Evolutionary conservation across 2,113 vertebrate species (phyloP), one percentile per base, ranked within the genome.

Genomic region (Notothenia coriiceps): DNA sequence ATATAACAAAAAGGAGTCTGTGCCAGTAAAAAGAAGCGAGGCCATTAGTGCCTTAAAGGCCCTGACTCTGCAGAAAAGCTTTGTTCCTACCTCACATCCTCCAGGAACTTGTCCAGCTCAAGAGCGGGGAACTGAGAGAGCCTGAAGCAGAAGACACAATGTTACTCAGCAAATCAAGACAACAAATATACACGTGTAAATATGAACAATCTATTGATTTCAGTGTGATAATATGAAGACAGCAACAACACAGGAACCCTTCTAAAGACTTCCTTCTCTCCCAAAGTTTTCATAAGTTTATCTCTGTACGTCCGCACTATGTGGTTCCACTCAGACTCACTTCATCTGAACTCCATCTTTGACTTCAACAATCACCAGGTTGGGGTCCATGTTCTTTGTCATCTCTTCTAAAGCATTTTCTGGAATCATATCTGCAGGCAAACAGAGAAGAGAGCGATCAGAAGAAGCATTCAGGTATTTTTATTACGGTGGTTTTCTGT

Each of bases 351-450:
- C 94, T 49, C 94, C 94, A 6, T 96, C 96, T 92, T 96, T 98
- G 91, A 79, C 96, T 83, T 99, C 98, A 46, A 97, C 96, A 56
- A 99, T 94, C 70, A 99, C 96, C 4, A 97, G 94, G 17, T 95
- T 98, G 65, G 96, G 98, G 76, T 99, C 98, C 65, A 98, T 97
- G 94, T 98, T 99, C 94, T 99, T 99, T 15, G 98, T 99, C 91
- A 98, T 98, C 91, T 99, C 98, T 90, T 99, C 98, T 85, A 99
- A 94, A 87, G 98, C 98, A 5, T 99, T 99, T 94, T 99, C 98
- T 86, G 98, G 96, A 90, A 99, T 99, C 98, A 99, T 97, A 84
- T 99, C 98, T 98, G 84, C 44, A 77, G 14, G 12, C 1, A 17
- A 49, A 57, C 14, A 76, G 44, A 64, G 10, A 72, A 17, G 57